A percentile compares a stretch with the other conserved stretches of the same genome.
Conservation (phyloP, 2,113 vertebrate genomes). For the Columba livia region DNA sequence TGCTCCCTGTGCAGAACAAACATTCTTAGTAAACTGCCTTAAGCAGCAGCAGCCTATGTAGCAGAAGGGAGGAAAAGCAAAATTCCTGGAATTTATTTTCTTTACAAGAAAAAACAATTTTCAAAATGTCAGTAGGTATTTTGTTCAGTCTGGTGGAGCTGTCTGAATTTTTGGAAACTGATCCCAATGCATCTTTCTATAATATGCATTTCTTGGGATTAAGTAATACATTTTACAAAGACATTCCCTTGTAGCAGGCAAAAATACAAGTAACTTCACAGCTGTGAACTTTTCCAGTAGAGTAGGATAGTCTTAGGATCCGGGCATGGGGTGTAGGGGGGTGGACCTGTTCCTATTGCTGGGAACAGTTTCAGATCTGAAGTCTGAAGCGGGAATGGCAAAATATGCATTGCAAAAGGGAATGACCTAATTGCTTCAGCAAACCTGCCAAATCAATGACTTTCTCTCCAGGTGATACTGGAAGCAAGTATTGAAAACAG, state of each 20-base stretch:
- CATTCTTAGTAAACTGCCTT: constrained; percentile 40
- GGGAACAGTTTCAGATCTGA: constrained; percentile 55
- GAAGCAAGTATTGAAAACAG: constrained; percentile 60
- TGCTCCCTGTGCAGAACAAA: constrained; percentile 42
- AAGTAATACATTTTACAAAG: constrained; percentile 63
- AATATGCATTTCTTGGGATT: constrained; percentile 37
- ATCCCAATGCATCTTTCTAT: constrained; percentile 37
- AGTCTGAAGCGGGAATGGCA: constrained; percentile 56
- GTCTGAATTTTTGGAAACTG: constrained; percentile 48
- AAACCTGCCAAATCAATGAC: constrained; percentile 45
- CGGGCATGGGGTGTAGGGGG: neutral
- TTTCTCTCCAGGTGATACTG: constrained; percentile 56
- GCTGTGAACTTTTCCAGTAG: constrained; percentile 51
- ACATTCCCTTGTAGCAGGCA: constrained; percentile 29
- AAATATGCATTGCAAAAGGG: constrained; percentile 51
- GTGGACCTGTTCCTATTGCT: constrained; percentile 5
- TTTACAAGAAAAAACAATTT: constrained; percentile 19
- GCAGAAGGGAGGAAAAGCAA: constrained; percentile 29
- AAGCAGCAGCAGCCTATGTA: constrained; percentile 26
- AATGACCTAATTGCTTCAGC: constrained; percentile 45
- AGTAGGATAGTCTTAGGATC: constrained; percentile 41
- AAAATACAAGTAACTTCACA: constrained; percentile 44
- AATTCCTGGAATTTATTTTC: constrained; percentile 57
- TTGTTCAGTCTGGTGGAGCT: neutral
- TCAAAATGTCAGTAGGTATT: neutral